Evolutionary conservation across 2,113 vertebrate species (phyloP).

Genomic region (Vulpes lagopus): DNA sequence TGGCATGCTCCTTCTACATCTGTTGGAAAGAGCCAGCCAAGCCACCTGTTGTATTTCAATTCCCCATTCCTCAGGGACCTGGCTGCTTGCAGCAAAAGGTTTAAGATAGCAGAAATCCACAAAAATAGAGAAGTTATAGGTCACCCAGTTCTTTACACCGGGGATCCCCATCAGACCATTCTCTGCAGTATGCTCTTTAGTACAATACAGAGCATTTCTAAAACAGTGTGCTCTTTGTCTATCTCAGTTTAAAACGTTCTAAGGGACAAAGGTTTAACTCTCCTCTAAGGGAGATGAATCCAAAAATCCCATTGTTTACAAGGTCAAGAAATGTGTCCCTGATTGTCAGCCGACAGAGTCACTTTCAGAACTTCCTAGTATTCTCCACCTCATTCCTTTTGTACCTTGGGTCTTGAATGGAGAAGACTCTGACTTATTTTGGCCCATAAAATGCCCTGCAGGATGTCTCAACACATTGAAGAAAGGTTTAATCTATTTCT

Average conservation of each 20-base stretch:
- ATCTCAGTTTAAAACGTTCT: constrained; percentile 60
- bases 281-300: constrained; percentile 63
- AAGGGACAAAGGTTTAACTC: constrained; percentile 74
- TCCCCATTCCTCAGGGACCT: constrained; percentile 68
- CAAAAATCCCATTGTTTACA: constrained; percentile 71
- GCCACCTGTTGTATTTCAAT: constrained; percentile 76
- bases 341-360: constrained; percentile 50
- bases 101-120: constrained; percentile 71
- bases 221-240: constrained; percentile 75
- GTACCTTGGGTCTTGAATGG: constrained; percentile 50
- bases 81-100: constrained; percentile 56
- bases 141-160: constrained; percentile 63
- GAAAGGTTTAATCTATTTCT: constrained; percentile 71
- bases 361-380: constrained; percentile 55
- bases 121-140: constrained; percentile 70
- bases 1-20: constrained; percentile 66
- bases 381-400: constrained; percentile 42
- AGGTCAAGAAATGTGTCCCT: constrained; percentile 64
- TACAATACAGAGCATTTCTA: constrained; percentile 58
- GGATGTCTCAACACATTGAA: constrained; percentile 62
- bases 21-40: constrained; percentile 70
- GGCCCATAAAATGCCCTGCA: constrained; percentile 55
- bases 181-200: constrained; percentile 31
- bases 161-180: constrained; percentile 64
- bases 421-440: constrained; percentile 57